Evolutionary conservation across 2,888 invertebrate genomes (phyloP).

Genomic region (Epistrophe eligans): DNA sequence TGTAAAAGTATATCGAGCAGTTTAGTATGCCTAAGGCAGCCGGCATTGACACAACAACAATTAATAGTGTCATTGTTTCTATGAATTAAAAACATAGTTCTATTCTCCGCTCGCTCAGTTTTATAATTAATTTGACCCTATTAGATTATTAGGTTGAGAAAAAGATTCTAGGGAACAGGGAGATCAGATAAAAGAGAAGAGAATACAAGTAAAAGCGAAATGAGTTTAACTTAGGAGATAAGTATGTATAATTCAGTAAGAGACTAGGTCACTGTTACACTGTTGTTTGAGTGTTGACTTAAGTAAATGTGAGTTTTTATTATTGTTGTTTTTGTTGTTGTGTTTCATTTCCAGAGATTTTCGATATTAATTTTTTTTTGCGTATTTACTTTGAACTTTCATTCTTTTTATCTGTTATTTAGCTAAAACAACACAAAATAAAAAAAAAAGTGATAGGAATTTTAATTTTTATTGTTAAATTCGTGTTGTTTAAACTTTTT

Average conservation of each 20-base stretch:
- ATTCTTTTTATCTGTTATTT: constrained; percentile 43
- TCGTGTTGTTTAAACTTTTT: background rate
- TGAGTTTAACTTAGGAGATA: constrained; percentile 51
- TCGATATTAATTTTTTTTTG: constrained; percentile 29
- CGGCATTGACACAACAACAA: constrained; percentile 2
- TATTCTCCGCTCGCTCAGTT: constrained; percentile 20
- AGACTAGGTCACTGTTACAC: constrained; percentile 72
- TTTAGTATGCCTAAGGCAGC: background rate
- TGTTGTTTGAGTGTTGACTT: constrained; percentile 20
- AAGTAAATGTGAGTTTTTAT: constrained; percentile 29
- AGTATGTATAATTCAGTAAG: background rate
- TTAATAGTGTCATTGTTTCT: constrained; percentile 7
- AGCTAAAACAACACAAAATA: background rate
- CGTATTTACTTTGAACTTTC: constrained; percentile 74
- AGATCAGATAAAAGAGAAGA: constrained; percentile 13
- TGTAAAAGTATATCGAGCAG: too few species aligned
- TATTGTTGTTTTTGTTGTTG: constrained; percentile 9
- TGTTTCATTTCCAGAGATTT: background rate
- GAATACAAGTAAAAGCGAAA: constrained; percentile 50
- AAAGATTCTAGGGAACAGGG: constrained; percentile 1
- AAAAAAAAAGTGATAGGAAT: constrained; percentile 18
- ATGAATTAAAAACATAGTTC: background rate
- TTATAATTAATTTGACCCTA: constrained; percentile 73
- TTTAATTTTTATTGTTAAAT: background rate
- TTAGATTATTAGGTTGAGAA: constrained; percentile 60